A percentile compares a stretch with the other conserved stretches of the same genome.
These are phyloP conservation scores for Xenopus laevis DNA, from an alignment of 2,113 vertebrate genomes.

Conservation along the genomic window DNA sequence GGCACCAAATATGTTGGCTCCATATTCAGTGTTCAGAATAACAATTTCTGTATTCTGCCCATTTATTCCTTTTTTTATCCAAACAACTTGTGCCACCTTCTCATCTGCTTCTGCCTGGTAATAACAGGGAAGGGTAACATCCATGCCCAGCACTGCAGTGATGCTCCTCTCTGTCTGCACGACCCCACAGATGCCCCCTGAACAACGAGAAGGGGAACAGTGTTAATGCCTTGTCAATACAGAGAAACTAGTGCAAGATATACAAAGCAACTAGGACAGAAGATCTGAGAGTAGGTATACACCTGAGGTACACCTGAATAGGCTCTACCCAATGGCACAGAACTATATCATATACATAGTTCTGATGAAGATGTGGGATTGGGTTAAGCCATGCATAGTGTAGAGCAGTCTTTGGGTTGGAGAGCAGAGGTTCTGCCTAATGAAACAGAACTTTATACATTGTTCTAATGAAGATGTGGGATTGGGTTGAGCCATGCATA, in stretches of 20 bases:
- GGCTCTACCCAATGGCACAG: no score
- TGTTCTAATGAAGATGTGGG: no score
- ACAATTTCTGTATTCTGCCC: constrained; percentile 51
- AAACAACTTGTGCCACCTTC: constrained; percentile 66
- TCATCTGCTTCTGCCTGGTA: constrained; percentile 60
- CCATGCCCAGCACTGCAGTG: constrained; percentile 66
- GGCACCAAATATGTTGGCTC: constrained; percentile 54
- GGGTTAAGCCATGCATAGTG: no score
- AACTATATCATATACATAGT: no score
- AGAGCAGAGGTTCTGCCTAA: neutral
- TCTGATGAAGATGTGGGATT: no score
- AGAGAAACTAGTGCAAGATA: no score
- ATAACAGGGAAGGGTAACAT: constrained; percentile 65
- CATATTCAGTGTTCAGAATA: constrained; percentile 56
- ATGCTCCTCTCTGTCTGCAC: constrained; percentile 56
- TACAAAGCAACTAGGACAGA: no score
- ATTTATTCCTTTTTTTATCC: constrained; percentile 53
- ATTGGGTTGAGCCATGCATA: no score
- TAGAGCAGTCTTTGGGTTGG: no score
- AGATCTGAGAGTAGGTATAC: no score
- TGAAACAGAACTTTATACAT: neutral
- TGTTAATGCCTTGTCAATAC: no score
- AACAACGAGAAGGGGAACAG: neutral
- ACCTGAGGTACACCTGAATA: no score
- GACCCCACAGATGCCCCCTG: constrained; percentile 51